These are phyloP conservation scores for Zeus faber DNA, from an alignment of 2,113 vertebrate genomes.

Conservation along the genomic window DNA sequence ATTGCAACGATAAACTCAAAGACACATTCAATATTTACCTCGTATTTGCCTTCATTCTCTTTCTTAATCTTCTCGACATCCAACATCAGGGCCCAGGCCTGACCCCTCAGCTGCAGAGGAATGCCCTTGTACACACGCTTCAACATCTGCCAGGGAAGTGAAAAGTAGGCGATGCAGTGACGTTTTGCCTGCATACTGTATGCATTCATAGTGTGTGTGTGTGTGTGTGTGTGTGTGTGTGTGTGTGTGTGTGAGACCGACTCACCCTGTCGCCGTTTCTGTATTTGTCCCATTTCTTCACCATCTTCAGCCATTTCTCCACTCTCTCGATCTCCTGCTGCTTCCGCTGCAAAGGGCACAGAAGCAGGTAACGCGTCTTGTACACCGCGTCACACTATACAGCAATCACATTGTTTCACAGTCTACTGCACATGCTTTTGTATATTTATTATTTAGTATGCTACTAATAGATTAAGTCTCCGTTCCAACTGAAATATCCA, in stretches of 20 bases:
- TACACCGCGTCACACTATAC: no score
- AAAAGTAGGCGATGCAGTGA: no score
- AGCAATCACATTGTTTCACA: no score
- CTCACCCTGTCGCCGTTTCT: constrained; percentile 82
- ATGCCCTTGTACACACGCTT: constrained; percentile 89
- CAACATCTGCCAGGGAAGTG: constrained; percentile 76
- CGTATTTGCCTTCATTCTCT: constrained; percentile 84
- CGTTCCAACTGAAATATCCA: no score
- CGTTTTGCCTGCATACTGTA: no score
- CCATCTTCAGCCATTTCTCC: constrained; percentile 89
- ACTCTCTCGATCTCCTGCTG: constrained; percentile 82
- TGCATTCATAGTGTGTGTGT: no score
- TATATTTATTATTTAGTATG: no score
- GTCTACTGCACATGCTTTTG: no score
- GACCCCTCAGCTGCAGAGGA: constrained; percentile 85
- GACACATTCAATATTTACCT: constrained; percentile 63
- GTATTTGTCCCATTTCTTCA: constrained; percentile 88
- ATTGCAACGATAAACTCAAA: no score
- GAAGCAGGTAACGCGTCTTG: background rate
- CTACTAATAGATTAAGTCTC: no score
- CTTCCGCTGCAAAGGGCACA: constrained; percentile 71
- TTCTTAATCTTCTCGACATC: constrained; percentile 80
- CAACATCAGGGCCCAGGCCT: constrained; percentile 86
- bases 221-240: background rate
- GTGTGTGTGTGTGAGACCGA: background rate